A percentile compares a stretch with the other conserved stretches of the same genome.
Evolutionary conservation across 1,140 invertebrate genomes (phyloP).

Genomic region (Drosophila subobscura): DNA sequence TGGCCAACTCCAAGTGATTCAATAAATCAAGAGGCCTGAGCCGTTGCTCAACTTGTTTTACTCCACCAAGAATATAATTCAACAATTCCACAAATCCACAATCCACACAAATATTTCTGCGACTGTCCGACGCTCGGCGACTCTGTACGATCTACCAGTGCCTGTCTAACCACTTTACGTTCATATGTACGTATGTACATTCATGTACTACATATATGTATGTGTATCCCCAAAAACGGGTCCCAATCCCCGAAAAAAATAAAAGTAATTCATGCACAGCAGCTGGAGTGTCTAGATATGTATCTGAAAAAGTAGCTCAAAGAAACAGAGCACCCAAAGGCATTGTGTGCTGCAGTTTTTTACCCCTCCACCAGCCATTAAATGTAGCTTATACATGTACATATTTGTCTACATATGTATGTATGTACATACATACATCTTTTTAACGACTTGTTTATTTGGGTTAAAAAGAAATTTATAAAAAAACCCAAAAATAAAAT

Average conservation of each 20-base stretch:
- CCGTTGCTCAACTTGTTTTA: conserved; percentile 62
- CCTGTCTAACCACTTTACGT: conserved; percentile 57
- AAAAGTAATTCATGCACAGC: conserved; percentile 24
- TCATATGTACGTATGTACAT: neutral
- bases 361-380: neutral
- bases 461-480: conserved; percentile 76
- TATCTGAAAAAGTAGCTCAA: conserved; percentile 19
- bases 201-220: conserved; percentile 5
- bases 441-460: conserved; percentile 74
- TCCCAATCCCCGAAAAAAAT: conserved; percentile 62
- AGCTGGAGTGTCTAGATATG: neutral
- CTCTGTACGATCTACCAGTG: conserved; percentile 13
- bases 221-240: conserved; percentile 44
- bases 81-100: conserved; percentile 6
- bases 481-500: neutral
- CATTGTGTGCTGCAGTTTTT: conserved; percentile 20
- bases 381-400: conserved; percentile 5
- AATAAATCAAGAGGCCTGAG: conserved; percentile 65
- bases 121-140: conserved; percentile 25
- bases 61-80: conserved; percentile 45
- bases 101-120: conserved; percentile 39
- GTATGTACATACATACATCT: conserved; percentile 24
- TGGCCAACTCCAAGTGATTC: conserved; percentile 45
- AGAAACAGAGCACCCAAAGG: conserved; percentile 31
- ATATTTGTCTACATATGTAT: conserved; percentile 8